Conservation (phyloP, 2,888 invertebrate species). For the Geophilus truncorum region DNA sequence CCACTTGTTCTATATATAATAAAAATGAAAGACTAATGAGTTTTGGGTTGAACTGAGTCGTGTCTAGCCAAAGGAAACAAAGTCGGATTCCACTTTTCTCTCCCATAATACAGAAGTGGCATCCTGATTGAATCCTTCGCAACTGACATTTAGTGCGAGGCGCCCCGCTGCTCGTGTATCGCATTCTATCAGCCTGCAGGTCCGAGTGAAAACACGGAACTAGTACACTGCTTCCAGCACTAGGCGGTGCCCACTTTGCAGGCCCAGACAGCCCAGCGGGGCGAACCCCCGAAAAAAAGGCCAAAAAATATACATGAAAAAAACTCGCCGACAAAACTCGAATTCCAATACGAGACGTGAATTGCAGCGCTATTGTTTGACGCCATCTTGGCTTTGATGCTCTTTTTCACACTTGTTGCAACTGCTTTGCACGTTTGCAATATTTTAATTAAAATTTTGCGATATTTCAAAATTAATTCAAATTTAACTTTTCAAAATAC, state of each 20-base stretch:
- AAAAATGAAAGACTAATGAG: conserved; percentile 10
- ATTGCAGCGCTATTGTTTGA: neutral
- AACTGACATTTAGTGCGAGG: conserved; percentile 10
- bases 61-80: conserved; percentile 10
- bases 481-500: too few species aligned
- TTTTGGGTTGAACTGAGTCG: conserved; percentile 5
- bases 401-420: too few species aligned
- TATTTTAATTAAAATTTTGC: too few species aligned
- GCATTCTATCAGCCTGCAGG: conserved; percentile 10
- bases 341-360: neutral
- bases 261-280: conserved; percentile 9
- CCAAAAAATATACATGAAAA: neutral
- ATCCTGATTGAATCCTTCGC: conserved; percentile 10
- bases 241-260: conserved; percentile 10
- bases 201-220: conserved; percentile 10
- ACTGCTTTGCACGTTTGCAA: too few species aligned
- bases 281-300: neutral
- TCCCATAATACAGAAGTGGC: conserved; percentile 10
- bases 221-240: conserved; percentile 10
- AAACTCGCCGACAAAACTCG: neutral
- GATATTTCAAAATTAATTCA: too few species aligned
- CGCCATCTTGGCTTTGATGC: neutral
- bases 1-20: neutral
- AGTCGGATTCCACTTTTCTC: conserved; percentile 10
- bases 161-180: neutral